These are phyloP conservation scores for Geopemphigus sp. DNA, from an alignment of 1,140 invertebrate species.

Conservation along the genomic window DNA sequence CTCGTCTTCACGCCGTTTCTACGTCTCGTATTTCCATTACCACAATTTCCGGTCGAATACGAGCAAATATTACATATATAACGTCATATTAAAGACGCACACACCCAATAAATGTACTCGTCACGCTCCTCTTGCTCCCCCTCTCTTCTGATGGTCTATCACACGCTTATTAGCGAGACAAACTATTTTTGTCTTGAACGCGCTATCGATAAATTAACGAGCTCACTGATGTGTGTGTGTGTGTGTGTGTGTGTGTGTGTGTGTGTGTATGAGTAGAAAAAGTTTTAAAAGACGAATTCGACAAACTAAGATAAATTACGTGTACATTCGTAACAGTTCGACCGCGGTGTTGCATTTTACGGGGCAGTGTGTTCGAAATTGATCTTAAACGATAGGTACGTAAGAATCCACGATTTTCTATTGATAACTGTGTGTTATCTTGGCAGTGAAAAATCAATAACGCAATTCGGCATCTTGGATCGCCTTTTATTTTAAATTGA, in stretches of 20 bases:
- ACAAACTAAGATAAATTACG: too few relatives aligned
- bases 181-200: neutral
- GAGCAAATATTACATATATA: too few relatives aligned
- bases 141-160: neutral
- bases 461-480: too few relatives aligned
- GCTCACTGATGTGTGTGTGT: neutral
- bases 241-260: neutral
- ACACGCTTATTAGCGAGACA: neutral
- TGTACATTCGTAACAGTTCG: too few relatives aligned
- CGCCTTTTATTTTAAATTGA: too few relatives aligned
- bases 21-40: conserved; percentile 11
- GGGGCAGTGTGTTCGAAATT: too few relatives aligned
- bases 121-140: neutral
- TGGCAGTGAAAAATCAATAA: too few relatives aligned
- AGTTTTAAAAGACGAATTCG: neutral
- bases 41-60: neutral
- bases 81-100: neutral
- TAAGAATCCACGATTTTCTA: too few relatives aligned
- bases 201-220: conserved; percentile 1
- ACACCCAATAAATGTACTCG: neutral
- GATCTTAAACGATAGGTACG: too few relatives aligned
- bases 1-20: neutral
- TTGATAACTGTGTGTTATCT: too few relatives aligned
- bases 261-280: neutral
- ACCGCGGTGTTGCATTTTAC: too few relatives aligned